These are phyloP conservation scores for Entomobrya proxima DNA, from an alignment of 2,888 invertebrate genomes.

Conservation along the genomic window DNA sequence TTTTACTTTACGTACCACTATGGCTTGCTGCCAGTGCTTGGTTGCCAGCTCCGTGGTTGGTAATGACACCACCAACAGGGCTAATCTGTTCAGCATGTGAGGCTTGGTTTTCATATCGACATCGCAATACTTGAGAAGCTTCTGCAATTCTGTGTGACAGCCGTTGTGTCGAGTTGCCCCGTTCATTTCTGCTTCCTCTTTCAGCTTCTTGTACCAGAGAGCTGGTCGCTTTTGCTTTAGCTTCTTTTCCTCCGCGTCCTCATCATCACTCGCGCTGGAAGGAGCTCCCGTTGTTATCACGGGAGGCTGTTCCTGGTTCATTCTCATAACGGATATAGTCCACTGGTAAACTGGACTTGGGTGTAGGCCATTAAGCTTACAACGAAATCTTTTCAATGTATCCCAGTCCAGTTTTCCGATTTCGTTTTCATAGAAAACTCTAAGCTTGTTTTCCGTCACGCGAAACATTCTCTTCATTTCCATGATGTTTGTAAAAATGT, in stretches of 20 bases:
- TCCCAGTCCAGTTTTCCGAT: slow-evolving; percentile 72
- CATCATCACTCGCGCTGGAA: not conserved
- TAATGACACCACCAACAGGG: slow-evolving; percentile 70
- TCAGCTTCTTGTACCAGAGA: slow-evolving; percentile 70
- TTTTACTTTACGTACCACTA: slow-evolving; percentile 67
- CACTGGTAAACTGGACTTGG: slow-evolving; percentile 71
- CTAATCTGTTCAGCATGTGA: slow-evolving; percentile 70
- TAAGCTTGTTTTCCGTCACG: slow-evolving; percentile 65
- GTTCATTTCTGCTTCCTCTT: slow-evolving; percentile 65
- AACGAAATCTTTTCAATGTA: slow-evolving; percentile 66
- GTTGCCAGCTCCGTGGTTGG: slow-evolving; percentile 73
- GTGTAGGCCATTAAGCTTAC: slow-evolving; percentile 65
- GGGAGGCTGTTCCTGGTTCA: slow-evolving; percentile 34
- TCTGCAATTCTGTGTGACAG: slow-evolving; percentile 63
- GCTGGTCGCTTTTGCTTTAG: slow-evolving; percentile 65
- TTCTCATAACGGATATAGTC: slow-evolving; percentile 70
- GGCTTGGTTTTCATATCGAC: slow-evolving; percentile 71
- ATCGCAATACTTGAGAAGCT: slow-evolving; percentile 71
- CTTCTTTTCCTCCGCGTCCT: slow-evolving; percentile 31
- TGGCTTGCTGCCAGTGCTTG: slow-evolving; percentile 70
- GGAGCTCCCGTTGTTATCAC: not conserved
- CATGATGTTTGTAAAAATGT: slow-evolving; percentile 65
- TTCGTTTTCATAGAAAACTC: slow-evolving; percentile 70
- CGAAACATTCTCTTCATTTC: slow-evolving; percentile 71
- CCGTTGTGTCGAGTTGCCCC: slow-evolving; percentile 71